Conservation (phyloP, 2,888 invertebrate genomes). For the Drosophila meridiana region DNA sequence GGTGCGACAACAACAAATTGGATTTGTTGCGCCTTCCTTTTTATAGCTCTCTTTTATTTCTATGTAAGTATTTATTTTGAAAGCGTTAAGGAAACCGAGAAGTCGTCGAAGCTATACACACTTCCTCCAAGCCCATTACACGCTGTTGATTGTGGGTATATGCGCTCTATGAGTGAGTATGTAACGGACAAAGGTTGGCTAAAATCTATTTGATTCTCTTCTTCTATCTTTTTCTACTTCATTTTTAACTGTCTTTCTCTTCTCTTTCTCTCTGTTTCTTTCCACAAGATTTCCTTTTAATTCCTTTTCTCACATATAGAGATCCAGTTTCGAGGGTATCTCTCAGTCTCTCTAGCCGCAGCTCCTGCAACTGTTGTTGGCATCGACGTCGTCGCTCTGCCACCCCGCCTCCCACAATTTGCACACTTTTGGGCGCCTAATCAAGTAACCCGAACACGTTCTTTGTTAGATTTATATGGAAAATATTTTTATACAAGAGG, state of each 20-base stretch:
- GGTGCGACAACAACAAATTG: slow-evolving; percentile 66
- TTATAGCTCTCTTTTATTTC: slow-evolving; percentile 43
- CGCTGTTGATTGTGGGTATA: not conserved
- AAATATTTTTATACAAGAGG: slow-evolving; percentile 79
- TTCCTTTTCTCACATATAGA: not conserved
- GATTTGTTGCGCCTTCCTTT: slow-evolving; percentile 56
- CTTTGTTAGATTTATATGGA: slow-evolving; percentile 82
- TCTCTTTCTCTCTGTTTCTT: not conserved
- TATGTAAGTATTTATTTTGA: slow-evolving; percentile 61
- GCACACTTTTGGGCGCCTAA: slow-evolving; percentile 65
- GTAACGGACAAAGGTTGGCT: not conserved
- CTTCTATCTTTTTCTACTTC: not conserved
- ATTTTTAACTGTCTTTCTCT: not conserved
- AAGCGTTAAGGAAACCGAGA: slow-evolving; percentile 69
- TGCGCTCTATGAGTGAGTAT: not conserved
- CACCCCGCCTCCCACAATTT: slow-evolving; percentile 38
- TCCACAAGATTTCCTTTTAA: no score
- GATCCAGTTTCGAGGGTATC: not conserved
- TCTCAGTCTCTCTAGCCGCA: not conserved
- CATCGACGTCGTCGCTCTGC: slow-evolving; percentile 28
- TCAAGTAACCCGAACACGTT: slow-evolving; percentile 82
- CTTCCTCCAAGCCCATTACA: not conserved
- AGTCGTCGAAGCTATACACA: slow-evolving; percentile 39
- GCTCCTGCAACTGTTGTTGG: slow-evolving; percentile 42
- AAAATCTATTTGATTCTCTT: no score